phyloP scores from a whole-genome alignment of 1,140 invertebrate species.

The Brachystomella parvula region DNA sequence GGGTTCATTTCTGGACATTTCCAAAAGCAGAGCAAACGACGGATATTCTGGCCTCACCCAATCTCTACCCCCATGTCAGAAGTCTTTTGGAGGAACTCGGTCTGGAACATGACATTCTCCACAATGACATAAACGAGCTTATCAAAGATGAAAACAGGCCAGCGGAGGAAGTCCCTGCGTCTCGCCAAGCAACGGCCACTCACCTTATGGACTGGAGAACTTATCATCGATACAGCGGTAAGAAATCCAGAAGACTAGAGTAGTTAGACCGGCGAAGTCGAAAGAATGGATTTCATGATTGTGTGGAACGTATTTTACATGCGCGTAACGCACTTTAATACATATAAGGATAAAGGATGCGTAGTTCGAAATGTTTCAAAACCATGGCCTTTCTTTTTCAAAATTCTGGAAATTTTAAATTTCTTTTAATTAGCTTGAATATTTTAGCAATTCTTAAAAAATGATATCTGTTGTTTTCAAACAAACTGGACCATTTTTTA shows the following conservation, averaged over 20 bases:
- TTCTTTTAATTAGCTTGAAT: no score
- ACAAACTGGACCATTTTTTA: no score
- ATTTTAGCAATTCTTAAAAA: no score
- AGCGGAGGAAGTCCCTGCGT: neutral
- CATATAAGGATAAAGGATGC: no score
- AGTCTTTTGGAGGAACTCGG: constrained; percentile 17
- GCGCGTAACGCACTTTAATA: no score
- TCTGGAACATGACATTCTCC: constrained; percentile 16
- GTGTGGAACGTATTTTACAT: neutral
- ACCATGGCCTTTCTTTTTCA: no score
- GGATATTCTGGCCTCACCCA: constrained; percentile 26
- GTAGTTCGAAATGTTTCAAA: no score
- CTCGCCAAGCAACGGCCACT: neutral
- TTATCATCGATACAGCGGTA: constrained; percentile 29
- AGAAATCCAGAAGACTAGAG: neutral
- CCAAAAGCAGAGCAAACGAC: constrained; percentile 17
- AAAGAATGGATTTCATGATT: neutral
- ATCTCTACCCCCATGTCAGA: neutral
- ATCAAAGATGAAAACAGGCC: constrained; percentile 18
- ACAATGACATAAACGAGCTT: constrained; percentile 20
- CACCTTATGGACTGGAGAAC: constrained; percentile 12
- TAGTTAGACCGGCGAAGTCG: neutral
- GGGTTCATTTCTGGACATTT: constrained; percentile 30
- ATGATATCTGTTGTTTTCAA: no score
- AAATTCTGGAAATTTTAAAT: neutral